Base-by-base conservation (phyloP, 2,888 invertebrate genomes). In the Lasioglossum oenotherae region DNA sequence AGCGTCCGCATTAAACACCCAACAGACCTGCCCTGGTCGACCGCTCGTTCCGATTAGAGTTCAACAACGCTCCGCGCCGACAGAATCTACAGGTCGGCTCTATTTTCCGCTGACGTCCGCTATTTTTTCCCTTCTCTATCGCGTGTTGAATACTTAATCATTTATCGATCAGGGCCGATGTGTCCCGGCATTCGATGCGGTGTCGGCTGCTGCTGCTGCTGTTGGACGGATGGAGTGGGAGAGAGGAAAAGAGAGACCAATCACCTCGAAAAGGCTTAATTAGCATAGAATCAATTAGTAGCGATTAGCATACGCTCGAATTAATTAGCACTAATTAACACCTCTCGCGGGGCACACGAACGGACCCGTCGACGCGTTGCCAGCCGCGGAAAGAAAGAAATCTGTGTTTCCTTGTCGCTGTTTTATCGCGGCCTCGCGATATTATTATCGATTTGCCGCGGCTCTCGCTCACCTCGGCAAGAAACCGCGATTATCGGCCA, bases 261-360 rank as follows among this genome's bases (percentile, higher is more conserved):
- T 78, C 81, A 78, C 38, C 57, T 73, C 49, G 78, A 81, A 84
- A 81, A 84, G 81, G 75, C 76, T 84, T 81, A 86, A 84, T 86
- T 86, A 86, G 75, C 84, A 84, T 81, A 76, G 84, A 81, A 86
- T 84, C 85, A 85, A 87, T 87, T 87, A 87, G 85, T 46, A 67
- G 53, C 19, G 86, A 87, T 87, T 85, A 85, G 82, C 86, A 85
- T 80, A 57, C 85, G 46, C 57, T 78, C 72, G 85, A 86, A 85
- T 85, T 85, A 87, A 87, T 87, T 85, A 87, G 78, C 85, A 38
- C 49, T 82, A 80, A 87, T 87, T 87, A 87, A 82, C 84, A 77
- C 84, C 79, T 85, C 53, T 82, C 19, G 38, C 49, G 76, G 71
- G 64, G 38, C 67, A 16, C 38, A 10, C 38, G 69, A 38, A 38